Conservation (phyloP, 2,888 invertebrate species). For the Drosophila austrosaltans region DNA sequence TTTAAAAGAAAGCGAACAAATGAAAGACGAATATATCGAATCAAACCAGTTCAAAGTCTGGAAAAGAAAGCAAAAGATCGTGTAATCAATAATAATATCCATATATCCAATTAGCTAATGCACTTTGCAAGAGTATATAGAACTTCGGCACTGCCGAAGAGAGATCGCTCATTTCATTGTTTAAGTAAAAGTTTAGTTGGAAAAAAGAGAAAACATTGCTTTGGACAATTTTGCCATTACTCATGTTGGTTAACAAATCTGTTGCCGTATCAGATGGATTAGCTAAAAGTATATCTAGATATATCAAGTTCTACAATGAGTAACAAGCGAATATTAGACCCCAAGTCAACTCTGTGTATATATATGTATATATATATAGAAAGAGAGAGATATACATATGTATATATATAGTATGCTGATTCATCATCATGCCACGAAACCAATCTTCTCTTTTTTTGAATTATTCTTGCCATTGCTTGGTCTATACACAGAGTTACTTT, state of each 20-base stretch:
- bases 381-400: too few species aligned
- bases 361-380: too few species aligned
- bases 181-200: not conserved
- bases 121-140: not conserved
- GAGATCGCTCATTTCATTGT: not conserved
- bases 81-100: too few species aligned
- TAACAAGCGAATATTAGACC: not conserved
- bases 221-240: not conserved
- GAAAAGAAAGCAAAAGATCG: too few species aligned
- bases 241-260: not conserved
- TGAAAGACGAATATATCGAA: too few species aligned
- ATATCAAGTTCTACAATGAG: not conserved
- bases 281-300: too few species aligned
- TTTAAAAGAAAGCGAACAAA: too few species aligned
- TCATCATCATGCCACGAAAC: not conserved
- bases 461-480: not conserved
- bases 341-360: not conserved
- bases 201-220: not conserved
- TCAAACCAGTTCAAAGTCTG: too few species aligned
- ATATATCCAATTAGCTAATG: too few species aligned
- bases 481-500: not conserved
- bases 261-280: not conserved
- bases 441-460: not conserved
- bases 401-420: not conserved
- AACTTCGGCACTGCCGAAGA: not conserved